phyloP scores from a whole-genome alignment of 2,797 vertebrate genomes.

The Tangara arthus region DNA sequence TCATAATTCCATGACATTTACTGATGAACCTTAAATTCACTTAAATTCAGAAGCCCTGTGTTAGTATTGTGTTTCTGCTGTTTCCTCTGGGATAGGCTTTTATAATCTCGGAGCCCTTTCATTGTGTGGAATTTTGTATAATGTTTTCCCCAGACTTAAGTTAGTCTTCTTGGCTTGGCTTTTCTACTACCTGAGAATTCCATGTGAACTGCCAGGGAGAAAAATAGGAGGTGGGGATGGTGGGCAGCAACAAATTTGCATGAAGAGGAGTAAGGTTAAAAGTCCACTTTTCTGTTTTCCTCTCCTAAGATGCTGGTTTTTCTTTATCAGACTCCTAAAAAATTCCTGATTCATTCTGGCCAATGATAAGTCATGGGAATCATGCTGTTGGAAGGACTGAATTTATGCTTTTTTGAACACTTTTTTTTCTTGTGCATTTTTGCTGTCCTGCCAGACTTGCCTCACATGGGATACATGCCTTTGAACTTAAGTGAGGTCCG shows the following conservation, averaged over 20 bases:
- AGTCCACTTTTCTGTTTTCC: background rate
- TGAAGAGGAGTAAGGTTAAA: background rate
- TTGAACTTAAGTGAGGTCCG: constrained; percentile 9
- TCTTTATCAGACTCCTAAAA: background rate
- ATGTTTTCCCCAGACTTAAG: background rate
- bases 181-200: constrained; percentile 24
- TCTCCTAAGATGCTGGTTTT: background rate
- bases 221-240: background rate
- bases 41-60: background rate
- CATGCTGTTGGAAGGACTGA: background rate
- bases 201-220: constrained; percentile 5
- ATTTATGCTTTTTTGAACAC: background rate
- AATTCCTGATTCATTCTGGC: background rate
- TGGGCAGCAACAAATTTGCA: background rate
- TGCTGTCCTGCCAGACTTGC: constrained; percentile 4
- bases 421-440: background rate
- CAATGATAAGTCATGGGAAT: background rate
- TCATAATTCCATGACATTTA: background rate
- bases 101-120: background rate
- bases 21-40: background rate
- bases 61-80: background rate
- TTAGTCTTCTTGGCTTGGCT: constrained; percentile 9
- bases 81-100: background rate
- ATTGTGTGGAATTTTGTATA: background rate
- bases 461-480: background rate